A percentile compares a stretch with the other conserved stretches of the same genome.
Evolutionary conservation across 2,888 invertebrate genomes (phyloP).

Genomic region (Xestia xanthographa): DNA sequence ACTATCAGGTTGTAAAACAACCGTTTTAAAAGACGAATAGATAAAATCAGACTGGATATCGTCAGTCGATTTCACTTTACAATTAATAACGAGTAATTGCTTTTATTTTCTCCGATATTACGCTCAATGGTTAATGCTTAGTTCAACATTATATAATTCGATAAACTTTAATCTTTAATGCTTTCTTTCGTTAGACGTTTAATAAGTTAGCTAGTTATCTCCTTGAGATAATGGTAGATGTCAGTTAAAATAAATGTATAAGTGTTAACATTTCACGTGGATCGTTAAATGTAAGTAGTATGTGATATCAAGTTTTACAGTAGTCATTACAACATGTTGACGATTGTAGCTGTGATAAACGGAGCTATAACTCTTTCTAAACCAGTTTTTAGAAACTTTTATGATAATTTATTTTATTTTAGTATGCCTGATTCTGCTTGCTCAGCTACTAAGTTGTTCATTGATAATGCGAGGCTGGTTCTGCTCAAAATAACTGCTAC

Average conservation of each 20-base stretch:
- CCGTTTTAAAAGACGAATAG: slow-evolving; percentile 22
- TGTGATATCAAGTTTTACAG: slow-evolving; percentile 21
- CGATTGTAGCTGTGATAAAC: slow-evolving; percentile 26
- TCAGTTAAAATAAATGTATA: slow-evolving; percentile 31
- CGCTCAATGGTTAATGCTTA: slow-evolving; percentile 47
- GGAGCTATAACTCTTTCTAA: slow-evolving; percentile 10
- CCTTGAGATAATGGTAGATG: slow-evolving; percentile 27
- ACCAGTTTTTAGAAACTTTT: neutral
- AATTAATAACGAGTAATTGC: slow-evolving; percentile 62
- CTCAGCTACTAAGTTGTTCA: neutral
- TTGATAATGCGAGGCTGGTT: neutral
- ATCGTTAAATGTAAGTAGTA: slow-evolving; percentile 25
- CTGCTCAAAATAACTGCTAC: no score
- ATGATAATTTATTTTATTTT: neutral
- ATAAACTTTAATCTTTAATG: slow-evolving; percentile 42
- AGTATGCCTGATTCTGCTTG: neutral
- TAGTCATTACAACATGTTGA: slow-evolving; percentile 14
- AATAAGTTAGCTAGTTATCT: slow-evolving; percentile 40
- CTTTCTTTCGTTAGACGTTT: slow-evolving; percentile 52
- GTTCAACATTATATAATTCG: slow-evolving; percentile 56
- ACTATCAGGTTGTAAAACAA: slow-evolving; percentile 18
- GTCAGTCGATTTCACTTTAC: slow-evolving; percentile 63
- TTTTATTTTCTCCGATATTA: slow-evolving; percentile 63
- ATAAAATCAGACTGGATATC: slow-evolving; percentile 38
- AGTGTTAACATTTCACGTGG: slow-evolving; percentile 6